A percentile compares a stretch with the other conserved stretches of the same genome.
Evolutionary conservation across 2,888 invertebrate genomes (phyloP).

Genomic region (Stenichneumon culpator): DNA sequence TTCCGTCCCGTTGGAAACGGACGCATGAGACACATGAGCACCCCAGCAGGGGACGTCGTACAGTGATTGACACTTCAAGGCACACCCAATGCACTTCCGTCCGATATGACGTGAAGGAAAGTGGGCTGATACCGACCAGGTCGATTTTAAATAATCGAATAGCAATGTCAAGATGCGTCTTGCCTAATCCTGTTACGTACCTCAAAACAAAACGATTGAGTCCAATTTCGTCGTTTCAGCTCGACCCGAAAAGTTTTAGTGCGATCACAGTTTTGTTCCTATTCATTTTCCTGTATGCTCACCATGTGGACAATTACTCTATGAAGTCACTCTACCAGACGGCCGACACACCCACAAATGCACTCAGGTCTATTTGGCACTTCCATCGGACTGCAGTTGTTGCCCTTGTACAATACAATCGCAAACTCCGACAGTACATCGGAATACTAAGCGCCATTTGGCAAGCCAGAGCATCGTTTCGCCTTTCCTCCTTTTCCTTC

Average conservation of each 20-base stretch:
- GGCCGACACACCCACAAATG: constrained; percentile 22
- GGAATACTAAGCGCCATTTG: constrained; percentile 83
- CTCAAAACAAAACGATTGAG: too few relatives aligned
- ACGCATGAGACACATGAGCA: not conserved
- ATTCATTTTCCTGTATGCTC: not conserved
- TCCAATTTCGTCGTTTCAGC: too few relatives aligned
- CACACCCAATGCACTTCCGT: too few relatives aligned
- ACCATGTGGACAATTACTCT: not conserved
- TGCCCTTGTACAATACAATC: constrained; percentile 75
- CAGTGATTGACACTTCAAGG: constrained; percentile 6
- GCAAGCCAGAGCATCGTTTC: constrained; percentile 72
- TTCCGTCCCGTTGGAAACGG: not conserved
- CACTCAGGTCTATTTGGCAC: constrained; percentile 75
- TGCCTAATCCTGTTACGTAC: too few relatives aligned
- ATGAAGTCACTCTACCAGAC: constrained; percentile 5
- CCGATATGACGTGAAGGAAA: too few relatives aligned
- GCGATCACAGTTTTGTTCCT: not conserved
- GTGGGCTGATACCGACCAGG: too few relatives aligned
- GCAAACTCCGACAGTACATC: constrained; percentile 76
- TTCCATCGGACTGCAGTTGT: constrained; percentile 79
- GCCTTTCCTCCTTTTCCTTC: not conserved
- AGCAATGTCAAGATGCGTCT: too few relatives aligned
- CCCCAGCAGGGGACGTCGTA: not conserved
- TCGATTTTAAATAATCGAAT: too few relatives aligned
- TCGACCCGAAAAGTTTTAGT: too few relatives aligned